Percentiles rank a stretch among this genome's conserved stretches.
phyloP scores from a whole-genome alignment of 1,140 invertebrate species.

The Drosophila murphyi region DNA sequence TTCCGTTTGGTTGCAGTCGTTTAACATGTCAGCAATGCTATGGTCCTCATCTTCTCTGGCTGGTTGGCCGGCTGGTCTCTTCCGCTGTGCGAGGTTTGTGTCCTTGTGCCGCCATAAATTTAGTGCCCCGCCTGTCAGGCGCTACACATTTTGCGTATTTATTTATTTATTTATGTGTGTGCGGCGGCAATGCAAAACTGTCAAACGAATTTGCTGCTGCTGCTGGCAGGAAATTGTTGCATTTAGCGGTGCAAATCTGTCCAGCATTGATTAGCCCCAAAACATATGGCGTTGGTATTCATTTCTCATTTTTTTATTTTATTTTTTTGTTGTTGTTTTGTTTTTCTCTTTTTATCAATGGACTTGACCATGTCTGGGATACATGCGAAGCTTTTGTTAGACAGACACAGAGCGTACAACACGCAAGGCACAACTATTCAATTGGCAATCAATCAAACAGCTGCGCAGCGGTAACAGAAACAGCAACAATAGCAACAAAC shows the following conservation, averaged over 20 bases:
- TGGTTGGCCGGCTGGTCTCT: slow-evolving; percentile 50
- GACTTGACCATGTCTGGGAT: slow-evolving; percentile 39
- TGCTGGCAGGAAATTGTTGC: slow-evolving; percentile 46
- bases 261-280: slow-evolving; percentile 50
- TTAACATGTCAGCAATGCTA: slow-evolving; percentile 73
- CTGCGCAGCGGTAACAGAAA: slow-evolving; percentile 58
- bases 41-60: slow-evolving; percentile 22
- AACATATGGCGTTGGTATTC: slow-evolving; percentile 38
- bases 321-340: background rate
- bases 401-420: slow-evolving; percentile 40
- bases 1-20: slow-evolving; percentile 68
- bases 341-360: slow-evolving; percentile 41
- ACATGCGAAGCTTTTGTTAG: slow-evolving; percentile 70
- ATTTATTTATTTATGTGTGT: slow-evolving; percentile 75
- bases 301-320: background rate
- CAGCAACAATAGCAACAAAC: slow-evolving; percentile 51
- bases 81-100: slow-evolving; percentile 73
- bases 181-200: slow-evolving; percentile 47
- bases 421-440: slow-evolving; percentile 62
- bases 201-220: slow-evolving; percentile 54
- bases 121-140: slow-evolving; percentile 72
- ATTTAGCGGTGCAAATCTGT: slow-evolving; percentile 54
- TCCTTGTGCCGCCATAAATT: slow-evolving; percentile 79
- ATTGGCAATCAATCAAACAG: slow-evolving; percentile 84
- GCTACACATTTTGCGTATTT: slow-evolving; percentile 60